Evolutionary conservation across 64 coral and sea anemone genomes (phyloP), one percentile per base, ranked within the genome.

Genomic region (Orbicella faveolata): DNA sequence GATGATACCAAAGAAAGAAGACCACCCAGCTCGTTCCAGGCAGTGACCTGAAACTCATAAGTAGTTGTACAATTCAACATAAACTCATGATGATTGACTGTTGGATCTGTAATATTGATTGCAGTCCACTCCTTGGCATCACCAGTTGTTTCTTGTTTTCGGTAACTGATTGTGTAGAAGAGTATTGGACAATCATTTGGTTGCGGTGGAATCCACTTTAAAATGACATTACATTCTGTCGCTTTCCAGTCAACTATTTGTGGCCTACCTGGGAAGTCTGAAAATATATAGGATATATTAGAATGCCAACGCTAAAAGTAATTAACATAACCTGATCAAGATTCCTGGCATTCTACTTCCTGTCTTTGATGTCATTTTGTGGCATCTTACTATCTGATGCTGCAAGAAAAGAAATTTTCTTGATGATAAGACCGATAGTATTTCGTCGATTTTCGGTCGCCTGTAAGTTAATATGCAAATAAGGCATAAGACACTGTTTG

Each of bases 31-130:
- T 17, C 44, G 44, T 79, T 79, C 76, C 76, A 79, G n/a, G 76
- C 76, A 2, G n/a, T 79, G 16, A 53, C 52, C 51, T 54, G 19
- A 79, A 79, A 79, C 36, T 79, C 51, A 79, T 79, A 79, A 25
- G 19, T 54, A 17, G 44, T 79, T 1, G 48, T 25, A 26, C 76
- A 79, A 48, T 79, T 79, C 6, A 79, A 36, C 3, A 5, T 79
- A 9, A 79, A n/a, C 5, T 52, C 20, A 3, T 54, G 44, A 20
- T 79, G 76, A 55, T 79, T 25, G 21, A 54, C 19, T 25, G 18
- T 13, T n/a, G 20, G 44, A 9, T 79, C 48, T 20, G 76, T 79
- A 7, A 79, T 48, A 79, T 79, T 79, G 1, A 79, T 79, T 8
- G n/a, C 21, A 20, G 19, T 57, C 76, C 76, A 79, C 21, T 55